Evolutionary conservation across 2,888 invertebrate species (phyloP).

Genomic region (Crossocerus cetratus): DNA sequence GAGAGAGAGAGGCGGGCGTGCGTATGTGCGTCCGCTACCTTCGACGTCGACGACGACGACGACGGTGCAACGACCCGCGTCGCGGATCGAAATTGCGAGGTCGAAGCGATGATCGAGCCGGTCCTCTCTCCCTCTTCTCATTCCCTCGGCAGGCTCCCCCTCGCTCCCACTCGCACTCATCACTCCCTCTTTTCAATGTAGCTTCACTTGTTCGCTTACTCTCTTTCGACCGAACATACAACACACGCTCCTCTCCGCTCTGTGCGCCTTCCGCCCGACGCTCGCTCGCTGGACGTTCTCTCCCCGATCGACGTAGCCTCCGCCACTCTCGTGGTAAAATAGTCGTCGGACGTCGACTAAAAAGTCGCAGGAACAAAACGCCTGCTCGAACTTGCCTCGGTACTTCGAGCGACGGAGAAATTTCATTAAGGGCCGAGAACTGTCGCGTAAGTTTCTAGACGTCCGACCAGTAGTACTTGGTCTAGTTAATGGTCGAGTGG

Average conservation of each 20-base stretch:
- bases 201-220: background rate
- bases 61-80: conserved; percentile 40
- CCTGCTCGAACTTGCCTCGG: conserved; percentile 1
- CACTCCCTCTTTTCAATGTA: background rate
- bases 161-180: background rate
- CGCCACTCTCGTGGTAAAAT: conserved; percentile 27
- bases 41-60: conserved; percentile 53
- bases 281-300: background rate
- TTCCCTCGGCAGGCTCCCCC: background rate
- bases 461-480: too few relatives aligned
- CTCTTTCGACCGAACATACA: background rate
- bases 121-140: conserved; percentile 29
- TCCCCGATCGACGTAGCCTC: background rate
- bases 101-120: conserved; percentile 58
- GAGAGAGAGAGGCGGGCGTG: background rate
- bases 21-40: conserved; percentile 42
- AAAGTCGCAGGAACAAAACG: conserved; percentile 42
- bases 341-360: conserved; percentile 45
- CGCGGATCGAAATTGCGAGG: conserved; percentile 61
- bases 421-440: too few relatives aligned
- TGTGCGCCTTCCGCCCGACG: background rate
- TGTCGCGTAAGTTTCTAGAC: too few relatives aligned
- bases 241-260: background rate
- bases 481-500: too few relatives aligned
- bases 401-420: conserved; percentile 20